A percentile compares a stretch with the other conserved stretches of the same genome.
Conservation (phyloP, 2,888 invertebrate genomes). For the Cataglyphis livida region DNA sequence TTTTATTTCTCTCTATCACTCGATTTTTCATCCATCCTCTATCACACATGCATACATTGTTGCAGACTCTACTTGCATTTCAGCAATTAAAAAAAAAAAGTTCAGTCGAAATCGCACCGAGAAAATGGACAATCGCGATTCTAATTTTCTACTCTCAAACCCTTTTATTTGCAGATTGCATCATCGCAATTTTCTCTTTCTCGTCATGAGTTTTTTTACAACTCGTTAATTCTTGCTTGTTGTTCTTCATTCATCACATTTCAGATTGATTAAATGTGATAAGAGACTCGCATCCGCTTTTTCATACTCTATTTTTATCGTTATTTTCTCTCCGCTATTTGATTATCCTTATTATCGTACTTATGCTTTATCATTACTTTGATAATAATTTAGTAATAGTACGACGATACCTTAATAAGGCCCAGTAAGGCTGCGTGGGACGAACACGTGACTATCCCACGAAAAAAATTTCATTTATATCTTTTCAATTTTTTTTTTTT, state of each 20-base stretch:
- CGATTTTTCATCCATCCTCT: slow-evolving; percentile 16
- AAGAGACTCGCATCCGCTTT: background rate
- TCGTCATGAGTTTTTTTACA: slow-evolving; percentile 33
- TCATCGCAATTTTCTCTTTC: background rate
- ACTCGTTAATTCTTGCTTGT: background rate
- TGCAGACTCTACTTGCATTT: slow-evolving; percentile 2
- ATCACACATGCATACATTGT: slow-evolving; percentile 21
- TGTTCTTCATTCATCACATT: background rate
- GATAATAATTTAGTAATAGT: slow-evolving; percentile 83
- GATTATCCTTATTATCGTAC: slow-evolving; percentile 62
- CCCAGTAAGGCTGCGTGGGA: slow-evolving; percentile 86
- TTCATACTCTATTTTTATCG: slow-evolving; percentile 36
- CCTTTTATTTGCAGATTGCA: background rate
- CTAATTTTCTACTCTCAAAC: slow-evolving; percentile 28
- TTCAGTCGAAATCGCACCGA: slow-evolving; percentile 57
- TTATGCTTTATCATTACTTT: slow-evolving; percentile 77
- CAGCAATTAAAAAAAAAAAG: slow-evolving; percentile 36
- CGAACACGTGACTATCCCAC: slow-evolving; percentile 80
- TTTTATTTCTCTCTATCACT: slow-evolving; percentile 1
- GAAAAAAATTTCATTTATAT: slow-evolving; percentile 65
- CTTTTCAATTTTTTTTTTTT: background rate
- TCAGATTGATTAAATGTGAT: slow-evolving; percentile 7
- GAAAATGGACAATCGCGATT: slow-evolving; percentile 49
- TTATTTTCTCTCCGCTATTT: slow-evolving; percentile 36
- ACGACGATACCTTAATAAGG: slow-evolving; percentile 85